Evolutionary conservation across 2,888 invertebrate genomes (phyloP), one percentile per base, ranked within the genome.

Genomic region (Lasioglossum malachurum): DNA sequence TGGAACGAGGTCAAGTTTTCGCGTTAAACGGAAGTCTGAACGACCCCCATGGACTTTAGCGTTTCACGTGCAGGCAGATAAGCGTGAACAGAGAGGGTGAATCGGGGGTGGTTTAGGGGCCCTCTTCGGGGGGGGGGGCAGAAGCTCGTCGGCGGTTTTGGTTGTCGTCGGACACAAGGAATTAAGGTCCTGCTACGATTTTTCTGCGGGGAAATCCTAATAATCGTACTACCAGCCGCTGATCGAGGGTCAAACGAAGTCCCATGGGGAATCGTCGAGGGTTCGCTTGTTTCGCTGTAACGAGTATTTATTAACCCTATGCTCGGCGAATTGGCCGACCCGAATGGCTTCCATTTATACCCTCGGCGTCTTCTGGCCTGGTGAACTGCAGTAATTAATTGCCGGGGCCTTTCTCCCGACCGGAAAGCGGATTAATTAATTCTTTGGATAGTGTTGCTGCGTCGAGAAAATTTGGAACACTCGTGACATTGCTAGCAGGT

Each of bases 31-130:
- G 87, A 89, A 86, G 84, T 88, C 81, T 83, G 85, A 86, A 88
- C 89, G 88, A 90, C 80, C 81, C 67, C 71, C 77, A 10, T 49
- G n/a, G 88, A 86, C 84, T 89, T 87, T 87, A 87, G 84, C 75
- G 86, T 77, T 82, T 82, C 87, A 75, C 88, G 80, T 60, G 84
- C 69, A 87, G 86, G 75, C 83, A 88, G 90, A 92, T 91, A 91
- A 91, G 85, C 87, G 69, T 23, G 49, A 72, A 82, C 82, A 76
- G 41, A 4, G 67, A 8, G 35, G 35, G 67, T 64, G 16, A 12
- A 31, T 14, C 31, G 31, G 12, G 16, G 31, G 14, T 27, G 64
- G 31, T 14, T n/a, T 60, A n/a, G 27, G 10, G 60, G 19, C 3
- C 16, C 35, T 19, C 16, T 19, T n/a, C n/a, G 23, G 23, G 80